A percentile compares a stretch with the other conserved stretches of the same genome.
Conservation (phyloP, 2,888 invertebrate species). For the Cataglyphis rosenhaueri region DNA sequence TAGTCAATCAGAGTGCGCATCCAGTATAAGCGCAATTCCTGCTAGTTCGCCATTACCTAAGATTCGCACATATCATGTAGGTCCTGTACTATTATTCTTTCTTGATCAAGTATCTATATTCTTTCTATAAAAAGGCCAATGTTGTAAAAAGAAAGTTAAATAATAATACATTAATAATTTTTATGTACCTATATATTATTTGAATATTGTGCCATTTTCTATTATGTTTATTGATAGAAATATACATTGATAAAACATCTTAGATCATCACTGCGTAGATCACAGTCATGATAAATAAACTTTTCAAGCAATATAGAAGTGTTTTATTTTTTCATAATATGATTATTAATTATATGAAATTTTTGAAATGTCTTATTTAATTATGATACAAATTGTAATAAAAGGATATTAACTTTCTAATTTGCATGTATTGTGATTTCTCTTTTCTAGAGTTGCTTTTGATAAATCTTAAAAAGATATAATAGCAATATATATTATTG, state of each 20-base stretch:
- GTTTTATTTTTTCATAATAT: conserved; percentile 43
- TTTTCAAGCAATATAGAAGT: conserved; percentile 43
- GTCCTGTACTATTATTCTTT: conserved; percentile 75
- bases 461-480: background rate
- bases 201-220: conserved; percentile 20
- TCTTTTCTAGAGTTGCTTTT: background rate
- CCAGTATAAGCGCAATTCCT: conserved; percentile 90
- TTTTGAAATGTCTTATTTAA: background rate
- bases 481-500: background rate
- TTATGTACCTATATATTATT: conserved; percentile 15
- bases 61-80: conserved; percentile 82
- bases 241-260: background rate
- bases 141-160: background rate
- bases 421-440: background rate
- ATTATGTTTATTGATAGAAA: background rate
- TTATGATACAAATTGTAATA: background rate
- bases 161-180: conserved; percentile 12
- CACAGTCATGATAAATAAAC: conserved; percentile 29
- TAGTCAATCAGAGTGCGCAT: conserved; percentile 96
- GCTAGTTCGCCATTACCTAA: conserved; percentile 85
- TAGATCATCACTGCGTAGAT: conserved; percentile 13
- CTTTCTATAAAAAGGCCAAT: conserved; percentile 64
- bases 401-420: background rate
- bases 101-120: conserved; percentile 75
- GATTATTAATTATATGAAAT: conserved; percentile 7